phyloP scores from a whole-genome alignment of 2,797 vertebrate genomes.

The Aplochiton taeniatus region DNA sequence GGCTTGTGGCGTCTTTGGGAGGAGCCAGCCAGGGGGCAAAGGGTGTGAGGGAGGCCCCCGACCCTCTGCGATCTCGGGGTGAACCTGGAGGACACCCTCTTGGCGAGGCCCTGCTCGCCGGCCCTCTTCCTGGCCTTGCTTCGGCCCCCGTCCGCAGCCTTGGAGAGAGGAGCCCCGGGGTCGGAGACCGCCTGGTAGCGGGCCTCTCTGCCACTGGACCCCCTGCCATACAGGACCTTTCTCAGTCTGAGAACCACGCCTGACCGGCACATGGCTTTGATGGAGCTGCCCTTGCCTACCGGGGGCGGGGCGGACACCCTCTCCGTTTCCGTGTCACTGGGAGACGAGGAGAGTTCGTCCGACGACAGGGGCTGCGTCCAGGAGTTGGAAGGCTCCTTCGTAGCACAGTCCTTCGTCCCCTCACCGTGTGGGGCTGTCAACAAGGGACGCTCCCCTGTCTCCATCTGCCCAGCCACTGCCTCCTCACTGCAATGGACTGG shows the following conservation, averaged over 20 bases:
- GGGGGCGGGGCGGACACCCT: constrained; percentile 22
- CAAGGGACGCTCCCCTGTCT: constrained; percentile 23
- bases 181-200: constrained; percentile 54
- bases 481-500: constrained; percentile 15
- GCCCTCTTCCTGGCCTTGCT: neutral
- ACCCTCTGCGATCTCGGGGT: constrained; percentile 41
- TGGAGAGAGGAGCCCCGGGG: constrained; percentile 21
- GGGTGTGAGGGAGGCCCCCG: constrained; percentile 31
- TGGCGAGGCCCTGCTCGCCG: constrained; percentile 10
- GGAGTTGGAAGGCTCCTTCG: constrained; percentile 26
- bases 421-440: neutral
- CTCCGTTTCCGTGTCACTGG: constrained; percentile 48
- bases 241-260: constrained; percentile 76
- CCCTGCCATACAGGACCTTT: constrained; percentile 58
- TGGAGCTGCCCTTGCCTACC: constrained; percentile 4
- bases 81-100: constrained; percentile 28
- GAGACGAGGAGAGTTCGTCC: constrained; percentile 52
- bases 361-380: constrained; percentile 66
- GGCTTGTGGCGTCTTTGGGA: constrained; percentile 56
- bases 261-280: constrained; percentile 50
- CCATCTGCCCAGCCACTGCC: constrained; percentile 1
- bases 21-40: constrained; percentile 44
- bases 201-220: constrained; percentile 45
- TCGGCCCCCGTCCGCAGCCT: neutral
- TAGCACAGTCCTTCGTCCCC: constrained; percentile 7